phyloP scores from a whole-genome alignment of 2,113 vertebrate species.

The Charadrius vociferus region DNA sequence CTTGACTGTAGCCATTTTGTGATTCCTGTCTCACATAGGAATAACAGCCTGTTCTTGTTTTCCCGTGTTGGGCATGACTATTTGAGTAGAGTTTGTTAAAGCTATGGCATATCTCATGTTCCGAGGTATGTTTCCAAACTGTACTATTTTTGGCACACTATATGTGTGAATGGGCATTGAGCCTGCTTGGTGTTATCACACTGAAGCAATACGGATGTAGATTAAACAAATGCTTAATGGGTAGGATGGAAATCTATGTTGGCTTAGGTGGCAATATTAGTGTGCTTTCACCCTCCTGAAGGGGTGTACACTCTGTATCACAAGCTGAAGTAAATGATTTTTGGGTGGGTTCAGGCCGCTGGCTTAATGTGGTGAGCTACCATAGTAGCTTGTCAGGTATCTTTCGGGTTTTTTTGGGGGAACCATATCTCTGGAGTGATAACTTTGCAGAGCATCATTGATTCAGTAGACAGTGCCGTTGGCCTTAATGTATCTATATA shows the following conservation, averaged over 20 bases:
- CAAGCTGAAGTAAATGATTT: constrained; percentile 43
- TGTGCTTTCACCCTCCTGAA: constrained; percentile 41
- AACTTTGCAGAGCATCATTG: constrained; percentile 8
- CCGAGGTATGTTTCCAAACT: constrained; percentile 32
- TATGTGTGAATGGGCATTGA: constrained; percentile 67
- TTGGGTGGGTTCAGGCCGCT: constrained; percentile 60
- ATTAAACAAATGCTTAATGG: constrained; percentile 23
- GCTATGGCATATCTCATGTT: constrained; percentile 21
- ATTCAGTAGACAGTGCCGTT: constrained; percentile 44
- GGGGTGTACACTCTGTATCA: constrained; percentile 24
- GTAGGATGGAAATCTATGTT: constrained; percentile 24
- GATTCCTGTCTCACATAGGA: constrained; percentile 59
- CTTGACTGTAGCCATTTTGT: constrained; percentile 63
- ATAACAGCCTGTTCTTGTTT: constrained; percentile 50
- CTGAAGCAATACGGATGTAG: constrained; percentile 38
- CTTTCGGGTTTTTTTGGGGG: neutral
- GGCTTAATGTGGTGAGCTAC: constrained; percentile 43
- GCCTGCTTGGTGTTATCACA: constrained; percentile 63
- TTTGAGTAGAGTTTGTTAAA: constrained; percentile 58
- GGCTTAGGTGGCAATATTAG: constrained; percentile 40
- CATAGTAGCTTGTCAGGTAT: constrained; percentile 26
- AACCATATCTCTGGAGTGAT: constrained; percentile 9
- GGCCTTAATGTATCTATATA: constrained; percentile 37
- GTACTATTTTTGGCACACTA: constrained; percentile 64
- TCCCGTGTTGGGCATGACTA: constrained; percentile 45